Evolutionary conservation across 1,140 invertebrate species (phyloP), one percentile per base, ranked within the genome.

Genomic region (Drosophila auraria): DNA sequence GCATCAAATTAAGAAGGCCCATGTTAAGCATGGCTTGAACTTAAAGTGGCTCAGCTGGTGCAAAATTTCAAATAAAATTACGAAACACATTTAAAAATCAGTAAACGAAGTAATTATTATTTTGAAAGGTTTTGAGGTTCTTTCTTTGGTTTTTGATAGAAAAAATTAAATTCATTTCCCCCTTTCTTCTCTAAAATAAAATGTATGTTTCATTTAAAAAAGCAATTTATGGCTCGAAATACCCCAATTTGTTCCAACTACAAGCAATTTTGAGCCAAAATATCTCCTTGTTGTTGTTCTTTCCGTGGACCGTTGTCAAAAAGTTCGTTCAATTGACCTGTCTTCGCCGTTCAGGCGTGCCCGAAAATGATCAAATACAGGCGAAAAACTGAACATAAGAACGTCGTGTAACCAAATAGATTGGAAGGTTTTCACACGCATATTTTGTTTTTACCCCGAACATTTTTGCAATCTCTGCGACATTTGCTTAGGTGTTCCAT

Each of bases 381-480:
- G 27, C 30, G 58, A 65, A 49, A 51, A 14, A 15, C 45, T 72
- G 56, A 33, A 60, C 30, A 75, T 75, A 57, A 64, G 70, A 57
- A 64, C 71, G 40, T 49, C 58, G 59, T 63, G 71, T 75, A 76
- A 75, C 71, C 59, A 75, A 57, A 75, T 64, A 63, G 69, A 71
- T 70, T 62, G 63, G 63, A 65, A 50, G 70, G 60, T 80, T 83
- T 78, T 69, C 76, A 23, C 60, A 59, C 69, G 59, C 49, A 53
- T 68, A 75, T 56, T 65, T 59, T 54, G 56, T 65, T 57, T 70
- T 65, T 72, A 30, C 53, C 20, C 5, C 6, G 1, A 40, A n/a
- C 14, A 27, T 45, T 45, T 71, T 71, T 71, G 56, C 8, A 47
- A 51, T 40, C 17, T 33, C 15, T 47, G 40, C 40, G 40, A 47